Conservation (phyloP, 1,140 invertebrate genomes). For the Microplitis mediator region DNA sequence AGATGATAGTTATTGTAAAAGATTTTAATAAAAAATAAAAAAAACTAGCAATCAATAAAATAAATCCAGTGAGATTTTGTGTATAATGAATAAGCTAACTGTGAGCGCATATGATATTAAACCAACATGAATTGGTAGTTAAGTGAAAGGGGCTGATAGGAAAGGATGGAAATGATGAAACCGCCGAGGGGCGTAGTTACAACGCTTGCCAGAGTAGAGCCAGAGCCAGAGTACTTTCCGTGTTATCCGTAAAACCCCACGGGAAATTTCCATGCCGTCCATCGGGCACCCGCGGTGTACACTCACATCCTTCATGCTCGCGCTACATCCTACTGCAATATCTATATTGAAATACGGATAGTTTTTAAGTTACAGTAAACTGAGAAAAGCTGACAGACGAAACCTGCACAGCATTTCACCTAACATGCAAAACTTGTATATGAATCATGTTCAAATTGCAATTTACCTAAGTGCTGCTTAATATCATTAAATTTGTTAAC, state of each 20-base stretch:
- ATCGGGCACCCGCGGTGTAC: constrained; percentile 25
- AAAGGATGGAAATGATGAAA: not conserved
- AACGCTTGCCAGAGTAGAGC: not conserved
- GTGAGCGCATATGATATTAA: constrained; percentile 34
- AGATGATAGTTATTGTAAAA: no score
- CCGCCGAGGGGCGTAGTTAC: not conserved
- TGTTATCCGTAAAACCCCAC: constrained; percentile 25
- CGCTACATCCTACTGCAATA: not conserved
- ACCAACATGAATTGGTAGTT: constrained; percentile 30
- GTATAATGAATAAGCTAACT: constrained; percentile 15
- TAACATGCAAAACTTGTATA: not conserved
- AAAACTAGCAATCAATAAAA: not conserved
- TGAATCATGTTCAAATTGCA: no score
- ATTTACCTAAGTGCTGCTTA: no score
- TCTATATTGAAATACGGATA: not conserved
- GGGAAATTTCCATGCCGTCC: constrained; percentile 53
- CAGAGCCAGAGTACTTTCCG: not conserved
- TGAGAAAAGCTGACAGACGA: no score
- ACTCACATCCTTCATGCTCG: not conserved
- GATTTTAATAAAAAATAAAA: not conserved
- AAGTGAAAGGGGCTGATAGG: not conserved
- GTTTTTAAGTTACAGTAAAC: no score
- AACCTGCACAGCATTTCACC: not conserved
- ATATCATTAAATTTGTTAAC: no score
- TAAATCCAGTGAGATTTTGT: not conserved